Evolutionary conservation across 2,888 invertebrate species (phyloP), one percentile per base, ranked within the genome.

Genomic region (Minunthozetes semirufus): DNA sequence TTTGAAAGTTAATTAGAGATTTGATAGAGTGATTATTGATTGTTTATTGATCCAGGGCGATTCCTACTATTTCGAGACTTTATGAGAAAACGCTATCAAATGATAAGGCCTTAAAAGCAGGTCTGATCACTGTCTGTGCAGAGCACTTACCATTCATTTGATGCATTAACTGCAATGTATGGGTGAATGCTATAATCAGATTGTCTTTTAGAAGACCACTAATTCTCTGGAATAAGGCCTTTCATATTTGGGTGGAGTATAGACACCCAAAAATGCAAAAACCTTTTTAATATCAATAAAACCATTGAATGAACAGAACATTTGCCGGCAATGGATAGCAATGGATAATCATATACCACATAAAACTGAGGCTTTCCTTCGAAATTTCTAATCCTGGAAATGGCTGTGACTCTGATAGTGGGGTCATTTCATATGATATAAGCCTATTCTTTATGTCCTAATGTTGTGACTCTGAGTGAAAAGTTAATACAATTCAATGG

Each of bases 41-140:
- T n/a, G n/a, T n/a, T n/a, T n/a, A n/a, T n/a, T n/a, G n/a, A n/a
- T n/a, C n/a, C n/a, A n/a, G n/a, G n/a, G n/a, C n/a, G n/a, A n/a
- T n/a, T n/a, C n/a, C n/a, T n/a, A n/a, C n/a, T n/a, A n/a, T n/a
- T n/a, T n/a, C n/a, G n/a, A n/a, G n/a, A n/a, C n/a, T n/a, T n/a
- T n/a, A 33, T 8, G 33, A 5, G 33, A 56, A 56, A 56, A 56
- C 56, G 22, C 22, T 15, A 22, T 38, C 11, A 63, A 63, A 63
- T 63, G 63, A 63, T 63, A 63, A 63, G 61, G 56, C 56, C 63
- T 63, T 63, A 63, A 63, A 63, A 63, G 63, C 63, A 63, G 22
- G n/a, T 63, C 63, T 33, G 11, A 33, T 63, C 33, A 63, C 15
- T 63, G 38, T 38, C n/a, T 53, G 53, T 53, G 19, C 53, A n/a